Evolutionary conservation across 2,797 vertebrate species (phyloP), one percentile per base, ranked within the genome.

Genomic region (Periparus ater): DNA sequence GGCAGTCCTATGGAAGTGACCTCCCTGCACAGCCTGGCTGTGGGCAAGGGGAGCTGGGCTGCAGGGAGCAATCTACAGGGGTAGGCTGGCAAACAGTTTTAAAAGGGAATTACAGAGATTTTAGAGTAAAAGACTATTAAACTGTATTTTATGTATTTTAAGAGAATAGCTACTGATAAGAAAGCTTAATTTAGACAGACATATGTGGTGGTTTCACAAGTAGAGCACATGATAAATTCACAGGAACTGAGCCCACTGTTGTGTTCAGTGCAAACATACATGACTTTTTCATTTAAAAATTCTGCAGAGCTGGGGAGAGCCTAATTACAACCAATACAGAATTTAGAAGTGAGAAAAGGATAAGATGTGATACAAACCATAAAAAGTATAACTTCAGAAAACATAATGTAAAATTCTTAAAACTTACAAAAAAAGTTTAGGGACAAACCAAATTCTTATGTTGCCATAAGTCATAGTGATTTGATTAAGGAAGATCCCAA

Each of bases 151-250:
- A 50, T 1, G 12, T 27, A 53, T 44, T 81, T 92, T 76, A 22
- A 65, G 80, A 89, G n/a, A 94, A 63, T 1, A 57, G 36, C 53
- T 88, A 30, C 70, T 58, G 76, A 81, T 72, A 71, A 85, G 72
- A 63, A 94, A 67, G 76, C 26, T 76, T 96, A 78, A 91, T 94
- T 91, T 91, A 82, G 57, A 82, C 21, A 80, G 70, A 90, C 36
- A 70, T 40, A 30, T 11, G 74, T 71, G 80, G 79, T 32, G 78
- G 91, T 92, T 94, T 94, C 88, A 89, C 74, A 45, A 89, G 79
- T 15, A 65, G 48, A 89, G 44, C 30, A 75, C 62, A 65, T 38
- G 90, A 94, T 63, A 93, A 91, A 96, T 93, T 87, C 85, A 87
- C 81, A 89, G 85, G 50, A 92, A 87, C 78, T 22, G 51, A 89